Percentiles rank a stretch among this genome's conserved stretches.
Evolutionary conservation across 2,113 vertebrate species (phyloP).

Genomic region (Hiodon alosoides): DNA sequence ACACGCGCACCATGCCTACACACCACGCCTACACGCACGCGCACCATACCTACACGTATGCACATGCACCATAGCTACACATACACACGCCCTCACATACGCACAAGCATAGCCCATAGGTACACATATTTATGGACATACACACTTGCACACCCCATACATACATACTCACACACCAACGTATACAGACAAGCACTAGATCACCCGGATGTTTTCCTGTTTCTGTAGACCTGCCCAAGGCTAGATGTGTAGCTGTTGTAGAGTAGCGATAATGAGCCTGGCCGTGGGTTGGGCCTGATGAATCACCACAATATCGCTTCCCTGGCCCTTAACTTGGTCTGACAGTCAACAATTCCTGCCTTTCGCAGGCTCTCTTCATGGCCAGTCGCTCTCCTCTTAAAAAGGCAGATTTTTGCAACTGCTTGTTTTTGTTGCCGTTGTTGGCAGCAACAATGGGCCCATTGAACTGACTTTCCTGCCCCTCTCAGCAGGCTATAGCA

Average conservation of each 20-base stretch:
- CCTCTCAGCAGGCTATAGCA: neutral
- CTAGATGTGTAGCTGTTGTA: neutral
- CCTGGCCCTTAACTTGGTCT: neutral
- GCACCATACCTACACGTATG: no score
- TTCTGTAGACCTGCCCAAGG: neutral
- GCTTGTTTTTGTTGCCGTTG: no score
- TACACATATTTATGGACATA: neutral
- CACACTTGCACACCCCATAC: neutral
- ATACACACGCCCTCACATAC: no score
- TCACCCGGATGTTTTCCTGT: no score
- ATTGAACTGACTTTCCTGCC: no score
- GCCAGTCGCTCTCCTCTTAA: neutral
- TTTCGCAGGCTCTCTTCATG: neutral
- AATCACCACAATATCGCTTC: slow-evolving; percentile 23
- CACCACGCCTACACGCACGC: neutral
- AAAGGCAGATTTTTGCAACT: no score
- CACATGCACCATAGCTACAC: no score
- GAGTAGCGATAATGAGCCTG: slow-evolving; percentile 25
- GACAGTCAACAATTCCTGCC: neutral
- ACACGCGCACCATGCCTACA: no score
- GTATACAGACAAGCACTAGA: slow-evolving; percentile 3
- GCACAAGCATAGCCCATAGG: neutral
- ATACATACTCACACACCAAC: neutral
- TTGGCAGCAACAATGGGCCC: no score
- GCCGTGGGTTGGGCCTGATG: slow-evolving; percentile 31